A percentile compares a stretch with the other conserved stretches of the same genome.
Conservation (phyloP, 2,797 vertebrate genomes). For the Sternarchorhynchus goeldii region DNA sequence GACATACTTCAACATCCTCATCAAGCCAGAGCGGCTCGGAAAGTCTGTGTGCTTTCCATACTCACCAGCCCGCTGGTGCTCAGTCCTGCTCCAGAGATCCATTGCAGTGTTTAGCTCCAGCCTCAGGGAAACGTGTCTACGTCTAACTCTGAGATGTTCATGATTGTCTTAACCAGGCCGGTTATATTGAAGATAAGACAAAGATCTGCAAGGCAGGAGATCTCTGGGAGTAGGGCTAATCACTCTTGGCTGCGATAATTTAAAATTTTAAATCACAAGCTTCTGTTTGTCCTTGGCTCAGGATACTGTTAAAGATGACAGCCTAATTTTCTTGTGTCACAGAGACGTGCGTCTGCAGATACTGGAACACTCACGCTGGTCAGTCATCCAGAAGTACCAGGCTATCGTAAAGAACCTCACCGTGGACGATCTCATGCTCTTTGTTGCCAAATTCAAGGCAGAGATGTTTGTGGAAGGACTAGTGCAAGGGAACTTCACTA, state of each 20-base stretch:
- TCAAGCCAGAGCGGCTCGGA: constrained; percentile 88
- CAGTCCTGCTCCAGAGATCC: background rate
- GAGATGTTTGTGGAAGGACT: constrained; percentile 88
- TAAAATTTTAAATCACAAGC: background rate
- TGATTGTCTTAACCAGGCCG: background rate
- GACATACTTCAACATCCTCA: constrained; percentile 92
- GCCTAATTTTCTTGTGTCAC: constrained; percentile 17
- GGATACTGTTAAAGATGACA: background rate
- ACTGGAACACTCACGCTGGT: constrained; percentile 88
- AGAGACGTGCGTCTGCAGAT: constrained; percentile 90
- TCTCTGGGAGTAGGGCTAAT: background rate
- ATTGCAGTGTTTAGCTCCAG: background rate
- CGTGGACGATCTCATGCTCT: constrained; percentile 80
- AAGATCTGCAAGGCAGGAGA: too few relatives aligned
- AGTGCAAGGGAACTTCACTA: constrained; percentile 91
- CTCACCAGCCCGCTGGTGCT: background rate
- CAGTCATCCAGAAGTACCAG: constrained; percentile 88
- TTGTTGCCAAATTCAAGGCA: constrained; percentile 83
- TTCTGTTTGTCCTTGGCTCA: background rate
- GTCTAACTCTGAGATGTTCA: background rate
- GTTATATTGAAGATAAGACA: too few relatives aligned
- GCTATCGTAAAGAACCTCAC: constrained; percentile 82
- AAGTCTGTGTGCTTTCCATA: constrained; percentile 78
- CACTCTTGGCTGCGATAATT: background rate
- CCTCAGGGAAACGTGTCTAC: background rate